Evolutionary conservation across 2,797 vertebrate genomes (phyloP).

Genomic region (Acanthopagrus latus): DNA sequence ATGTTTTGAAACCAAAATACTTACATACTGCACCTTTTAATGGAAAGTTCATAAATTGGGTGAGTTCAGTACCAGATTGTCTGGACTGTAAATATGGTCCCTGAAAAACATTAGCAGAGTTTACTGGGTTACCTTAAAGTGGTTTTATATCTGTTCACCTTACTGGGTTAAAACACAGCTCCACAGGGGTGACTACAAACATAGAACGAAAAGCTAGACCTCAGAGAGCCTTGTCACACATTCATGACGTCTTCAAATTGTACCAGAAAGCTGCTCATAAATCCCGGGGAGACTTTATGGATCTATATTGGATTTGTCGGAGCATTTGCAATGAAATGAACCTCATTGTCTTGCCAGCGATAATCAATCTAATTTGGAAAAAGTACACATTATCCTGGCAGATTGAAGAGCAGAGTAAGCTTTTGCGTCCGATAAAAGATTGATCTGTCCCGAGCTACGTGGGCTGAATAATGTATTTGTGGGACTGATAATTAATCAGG

Average conservation of each 20-base stretch:
- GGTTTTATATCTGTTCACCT: too few species aligned
- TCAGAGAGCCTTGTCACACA: background rate
- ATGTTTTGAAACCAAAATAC: too few species aligned
- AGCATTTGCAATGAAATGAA: slow-evolving; percentile 37
- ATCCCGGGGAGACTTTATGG: slow-evolving; percentile 19
- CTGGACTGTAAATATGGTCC: too few species aligned
- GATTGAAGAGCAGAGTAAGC: slow-evolving; percentile 1
- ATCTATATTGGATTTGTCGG: slow-evolving; percentile 40
- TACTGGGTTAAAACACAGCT: background rate
- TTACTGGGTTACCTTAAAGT: too few species aligned
- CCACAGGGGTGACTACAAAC: background rate
- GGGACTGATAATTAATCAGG: slow-evolving; percentile 22
- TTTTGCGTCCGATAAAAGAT: slow-evolving; percentile 36
- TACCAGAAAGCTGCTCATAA: slow-evolving; percentile 10
- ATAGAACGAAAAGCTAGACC: background rate
- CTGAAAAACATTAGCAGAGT: too few species aligned
- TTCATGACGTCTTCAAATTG: slow-evolving; percentile 1
- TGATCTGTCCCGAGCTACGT: slow-evolving; percentile 15
- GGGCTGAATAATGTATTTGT: slow-evolving; percentile 22
- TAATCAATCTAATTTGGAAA: slow-evolving; percentile 37
- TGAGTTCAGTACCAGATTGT: too few species aligned
- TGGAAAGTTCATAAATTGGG: too few species aligned
- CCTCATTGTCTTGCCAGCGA: slow-evolving; percentile 27
- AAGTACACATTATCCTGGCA: slow-evolving; percentile 9
- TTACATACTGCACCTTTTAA: too few species aligned